Conservation (phyloP, 2,888 invertebrate genomes). For the Hydrotaea diabolus region DNA sequence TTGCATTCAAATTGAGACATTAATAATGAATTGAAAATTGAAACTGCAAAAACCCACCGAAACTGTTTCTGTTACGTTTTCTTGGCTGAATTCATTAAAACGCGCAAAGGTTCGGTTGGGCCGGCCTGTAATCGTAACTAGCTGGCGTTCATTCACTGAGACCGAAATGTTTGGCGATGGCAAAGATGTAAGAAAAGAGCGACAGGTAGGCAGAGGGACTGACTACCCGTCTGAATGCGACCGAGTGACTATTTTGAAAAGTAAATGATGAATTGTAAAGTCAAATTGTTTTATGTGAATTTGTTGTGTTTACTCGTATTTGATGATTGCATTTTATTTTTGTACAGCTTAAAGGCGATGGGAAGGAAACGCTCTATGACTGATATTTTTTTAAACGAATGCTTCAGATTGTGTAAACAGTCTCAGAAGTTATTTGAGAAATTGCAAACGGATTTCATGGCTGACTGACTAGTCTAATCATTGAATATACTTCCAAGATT, state of each 20-base stretch:
- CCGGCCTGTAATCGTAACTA: background rate
- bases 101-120: background rate
- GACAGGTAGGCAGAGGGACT: background rate
- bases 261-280: constrained; percentile 39
- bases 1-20: constrained; percentile 38
- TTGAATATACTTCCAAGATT: background rate
- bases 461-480: background rate
- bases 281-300: constrained; percentile 41
- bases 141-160: background rate
- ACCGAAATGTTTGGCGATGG: background rate
- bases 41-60: background rate
- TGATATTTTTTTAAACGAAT: background rate
- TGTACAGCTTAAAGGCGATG: constrained; percentile 1
- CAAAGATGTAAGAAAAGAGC: background rate
- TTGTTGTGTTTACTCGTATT: constrained; percentile 12
- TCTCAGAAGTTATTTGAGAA: constrained; percentile 2
- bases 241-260: constrained; percentile 16
- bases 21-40: constrained; percentile 5
- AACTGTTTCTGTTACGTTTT: constrained; percentile 17
- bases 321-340: constrained; percentile 12
- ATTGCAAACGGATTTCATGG: constrained; percentile 22
- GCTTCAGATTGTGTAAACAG: constrained; percentile 8
- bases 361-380: constrained; percentile 22
- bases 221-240: constrained; percentile 8
- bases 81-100: constrained; percentile 20